These are phyloP conservation scores for Seriola quinqueradiata DNA, from an alignment of 2,113 vertebrate species.

Conservation along the genomic window DNA sequence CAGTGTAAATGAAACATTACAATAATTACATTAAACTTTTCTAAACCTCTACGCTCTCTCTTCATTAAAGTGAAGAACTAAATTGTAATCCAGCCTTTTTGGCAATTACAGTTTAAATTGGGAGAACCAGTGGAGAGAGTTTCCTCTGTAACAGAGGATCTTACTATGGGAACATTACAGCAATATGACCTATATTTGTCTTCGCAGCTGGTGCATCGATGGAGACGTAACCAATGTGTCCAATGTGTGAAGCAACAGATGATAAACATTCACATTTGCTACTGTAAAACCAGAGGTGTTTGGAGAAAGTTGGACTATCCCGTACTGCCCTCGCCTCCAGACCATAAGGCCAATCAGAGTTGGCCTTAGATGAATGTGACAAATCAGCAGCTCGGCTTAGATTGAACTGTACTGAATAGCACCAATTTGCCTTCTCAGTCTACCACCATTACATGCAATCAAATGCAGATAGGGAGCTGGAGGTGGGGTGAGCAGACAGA, in stretches of 20 bases:
- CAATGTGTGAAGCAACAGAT: slow-evolving; percentile 23
- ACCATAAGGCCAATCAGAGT: slow-evolving; percentile 72
- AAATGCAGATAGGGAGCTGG: slow-evolving; percentile 67
- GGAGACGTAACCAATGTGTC: neutral
- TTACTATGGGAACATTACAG: neutral
- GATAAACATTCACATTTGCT: slow-evolving; percentile 20
- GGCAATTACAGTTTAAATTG: neutral
- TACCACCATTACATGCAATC: slow-evolving; percentile 76
- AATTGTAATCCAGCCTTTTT: neutral
- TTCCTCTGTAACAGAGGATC: neutral
- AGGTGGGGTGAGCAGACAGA: slow-evolving; percentile 58
- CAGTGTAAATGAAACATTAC: slow-evolving; percentile 11
- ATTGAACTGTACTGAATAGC: slow-evolving; percentile 70
- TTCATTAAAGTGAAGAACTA: neutral
- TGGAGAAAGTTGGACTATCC: slow-evolving; percentile 29
- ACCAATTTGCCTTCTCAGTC: slow-evolving; percentile 76
- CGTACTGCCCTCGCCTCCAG: slow-evolving; percentile 31
- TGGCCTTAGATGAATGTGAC: slow-evolving; percentile 68
- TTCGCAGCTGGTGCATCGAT: neutral
- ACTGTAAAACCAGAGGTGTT: slow-evolving; percentile 13
- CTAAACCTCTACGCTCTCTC: neutral
- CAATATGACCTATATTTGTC: neutral
- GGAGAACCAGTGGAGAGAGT: neutral
- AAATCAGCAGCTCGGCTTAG: slow-evolving; percentile 68
- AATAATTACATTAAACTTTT: neutral